These are phyloP conservation scores for Dendropsophus ebraccatus DNA, from an alignment of 2,113 vertebrate genomes.

Conservation along the genomic window DNA sequence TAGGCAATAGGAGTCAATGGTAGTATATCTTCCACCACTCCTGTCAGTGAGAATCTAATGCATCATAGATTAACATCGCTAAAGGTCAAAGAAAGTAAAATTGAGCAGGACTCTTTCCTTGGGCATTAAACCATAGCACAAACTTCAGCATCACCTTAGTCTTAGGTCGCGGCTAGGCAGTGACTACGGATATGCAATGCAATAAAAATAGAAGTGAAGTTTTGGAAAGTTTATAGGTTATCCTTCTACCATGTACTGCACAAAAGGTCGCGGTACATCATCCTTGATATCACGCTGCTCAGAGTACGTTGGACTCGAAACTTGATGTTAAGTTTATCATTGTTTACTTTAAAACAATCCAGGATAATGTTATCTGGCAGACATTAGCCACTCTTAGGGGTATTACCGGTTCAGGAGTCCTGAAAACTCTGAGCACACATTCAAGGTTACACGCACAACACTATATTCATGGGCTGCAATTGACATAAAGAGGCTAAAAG, in stretches of 20 bases:
- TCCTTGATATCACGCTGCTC: background rate
- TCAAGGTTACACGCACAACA: conserved; percentile 11
- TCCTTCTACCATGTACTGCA: background rate
- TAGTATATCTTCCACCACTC: background rate
- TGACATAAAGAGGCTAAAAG: conserved; percentile 35
- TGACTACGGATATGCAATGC: no score
- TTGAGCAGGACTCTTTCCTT: no score
- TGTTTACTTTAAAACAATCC: background rate
- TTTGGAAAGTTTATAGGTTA: background rate
- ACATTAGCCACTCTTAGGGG: background rate
- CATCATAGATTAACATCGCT: background rate
- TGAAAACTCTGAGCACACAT: background rate
- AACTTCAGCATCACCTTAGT: no score
- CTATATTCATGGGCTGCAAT: background rate
- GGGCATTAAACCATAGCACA: no score
- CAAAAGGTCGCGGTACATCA: background rate
- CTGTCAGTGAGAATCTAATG: background rate
- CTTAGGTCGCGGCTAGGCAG: background rate
- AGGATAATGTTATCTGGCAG: background rate
- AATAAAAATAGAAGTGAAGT: background rate
- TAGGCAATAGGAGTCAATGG: no score
- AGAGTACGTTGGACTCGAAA: background rate
- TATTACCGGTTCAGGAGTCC: conserved; percentile 1
- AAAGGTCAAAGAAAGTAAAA: no score
- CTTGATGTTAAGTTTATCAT: conserved; percentile 3